Percentiles rank a stretch among this genome's conserved stretches.
phyloP scores from a whole-genome alignment of 2,113 vertebrate genomes.

The Centrocercus urophasianus region DNA sequence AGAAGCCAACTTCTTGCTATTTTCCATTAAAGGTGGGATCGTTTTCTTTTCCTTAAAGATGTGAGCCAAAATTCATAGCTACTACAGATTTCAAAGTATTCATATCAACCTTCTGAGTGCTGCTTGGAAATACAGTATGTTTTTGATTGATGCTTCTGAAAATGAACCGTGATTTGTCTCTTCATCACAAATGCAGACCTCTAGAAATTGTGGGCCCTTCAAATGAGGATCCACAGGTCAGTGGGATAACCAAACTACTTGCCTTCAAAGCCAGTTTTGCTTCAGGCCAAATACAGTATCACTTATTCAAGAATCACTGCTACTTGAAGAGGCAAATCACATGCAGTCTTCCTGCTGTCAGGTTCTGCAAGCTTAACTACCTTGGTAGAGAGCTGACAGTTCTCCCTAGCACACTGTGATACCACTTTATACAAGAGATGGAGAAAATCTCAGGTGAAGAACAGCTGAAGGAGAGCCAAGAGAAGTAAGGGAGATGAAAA shows the following conservation, averaged over 20 bases:
- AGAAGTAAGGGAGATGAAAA: background rate
- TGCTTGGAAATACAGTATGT: background rate
- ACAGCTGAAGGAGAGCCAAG: background rate
- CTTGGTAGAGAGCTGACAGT: background rate
- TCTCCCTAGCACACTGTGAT: background rate
- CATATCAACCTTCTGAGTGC: background rate
- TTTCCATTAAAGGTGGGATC: background rate
- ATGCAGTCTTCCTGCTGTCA: background rate
- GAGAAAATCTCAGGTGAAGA: background rate
- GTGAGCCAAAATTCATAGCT: constrained; percentile 29
- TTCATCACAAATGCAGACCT: background rate
- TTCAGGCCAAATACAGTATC: background rate
- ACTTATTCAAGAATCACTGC: background rate
- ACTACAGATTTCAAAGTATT: background rate
- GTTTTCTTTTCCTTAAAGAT: background rate
- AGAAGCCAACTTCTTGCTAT: background rate
- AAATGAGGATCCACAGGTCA: background rate
- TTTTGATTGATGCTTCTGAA: background rate
- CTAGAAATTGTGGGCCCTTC: background rate
- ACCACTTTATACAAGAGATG: background rate
- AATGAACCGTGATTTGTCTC: background rate
- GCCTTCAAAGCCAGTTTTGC: background rate
- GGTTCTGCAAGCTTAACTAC: background rate
- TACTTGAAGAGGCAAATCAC: background rate
- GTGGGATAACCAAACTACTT: background rate